Evolutionary conservation across 1,140 invertebrate species (phyloP).

Genomic region (Carposina sasakii): DNA sequence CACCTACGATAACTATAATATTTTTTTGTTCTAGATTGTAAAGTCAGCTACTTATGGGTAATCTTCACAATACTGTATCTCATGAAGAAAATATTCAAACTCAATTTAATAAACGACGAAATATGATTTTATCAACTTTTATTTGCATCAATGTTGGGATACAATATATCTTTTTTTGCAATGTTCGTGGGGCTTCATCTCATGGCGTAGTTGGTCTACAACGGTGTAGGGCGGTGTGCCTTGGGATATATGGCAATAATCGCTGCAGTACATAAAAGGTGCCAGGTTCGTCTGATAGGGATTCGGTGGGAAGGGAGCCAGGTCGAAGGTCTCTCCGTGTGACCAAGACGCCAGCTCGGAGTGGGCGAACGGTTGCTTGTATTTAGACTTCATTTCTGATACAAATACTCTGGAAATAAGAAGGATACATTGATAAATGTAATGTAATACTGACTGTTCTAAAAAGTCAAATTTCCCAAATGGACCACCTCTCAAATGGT

Average conservation of each 20-base stretch:
- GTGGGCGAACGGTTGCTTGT: conserved; percentile 39
- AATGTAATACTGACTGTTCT: too few species aligned
- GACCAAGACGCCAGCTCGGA: conserved; percentile 45
- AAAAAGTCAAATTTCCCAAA: too few species aligned
- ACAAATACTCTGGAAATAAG: conserved; percentile 46
- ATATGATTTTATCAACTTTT: too few species aligned
- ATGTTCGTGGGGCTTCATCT: conserved; percentile 29
- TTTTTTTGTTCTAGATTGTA: too few species aligned
- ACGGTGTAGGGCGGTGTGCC: conserved; percentile 48
- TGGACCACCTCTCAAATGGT: too few species aligned
- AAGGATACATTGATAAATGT: too few species aligned
- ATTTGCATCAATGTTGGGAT: conserved; percentile 45
- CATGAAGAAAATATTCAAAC: too few species aligned
- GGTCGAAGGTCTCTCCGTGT: conserved; percentile 44
- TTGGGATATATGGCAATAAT: conserved; percentile 56
- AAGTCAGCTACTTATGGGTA: too few species aligned
- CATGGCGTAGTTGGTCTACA: conserved; percentile 42
- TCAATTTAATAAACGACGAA: too few species aligned
- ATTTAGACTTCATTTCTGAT: conserved; percentile 55
- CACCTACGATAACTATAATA: too few species aligned
- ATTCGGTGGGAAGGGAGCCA: conserved; percentile 50
- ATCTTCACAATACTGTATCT: too few species aligned
- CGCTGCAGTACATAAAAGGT: conserved; percentile 63
- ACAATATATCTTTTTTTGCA: conserved; percentile 41
- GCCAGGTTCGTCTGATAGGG: conserved; percentile 57